Conservation (phyloP, 2,797 vertebrate species). For the Gymnothorax javanicus region DNA sequence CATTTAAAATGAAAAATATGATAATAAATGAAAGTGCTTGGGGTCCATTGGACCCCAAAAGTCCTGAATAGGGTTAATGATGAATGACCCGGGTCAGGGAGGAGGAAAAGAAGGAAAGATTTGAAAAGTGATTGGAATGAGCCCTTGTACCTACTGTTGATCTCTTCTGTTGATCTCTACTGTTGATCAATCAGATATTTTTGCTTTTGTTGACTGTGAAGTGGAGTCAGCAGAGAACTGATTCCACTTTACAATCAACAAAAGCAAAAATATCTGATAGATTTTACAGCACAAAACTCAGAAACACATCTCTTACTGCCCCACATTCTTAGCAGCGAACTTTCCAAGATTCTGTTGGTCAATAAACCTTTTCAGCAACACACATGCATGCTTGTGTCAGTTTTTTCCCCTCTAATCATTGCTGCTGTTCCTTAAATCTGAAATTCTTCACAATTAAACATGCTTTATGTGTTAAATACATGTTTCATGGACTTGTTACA, state of each 20-base stretch:
- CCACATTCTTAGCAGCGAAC: slow-evolving; percentile 44
- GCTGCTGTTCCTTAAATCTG: background rate
- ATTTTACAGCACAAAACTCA: background rate
- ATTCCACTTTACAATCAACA: slow-evolving; percentile 70
- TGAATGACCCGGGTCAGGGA: no score
- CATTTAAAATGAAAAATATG: no score
- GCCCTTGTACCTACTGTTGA: no score
- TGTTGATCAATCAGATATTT: no score
- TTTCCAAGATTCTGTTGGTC: slow-evolving; percentile 60
- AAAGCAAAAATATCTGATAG: slow-evolving; percentile 38
- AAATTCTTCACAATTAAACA: background rate
- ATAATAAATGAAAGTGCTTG: no score
- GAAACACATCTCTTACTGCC: slow-evolving; percentile 21
- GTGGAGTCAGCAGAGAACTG: slow-evolving; percentile 42
- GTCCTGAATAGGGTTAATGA: no score
- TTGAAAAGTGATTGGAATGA: no score
- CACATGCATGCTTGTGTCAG: background rate
- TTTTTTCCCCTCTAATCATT: background rate
- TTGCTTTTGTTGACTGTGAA: no score
- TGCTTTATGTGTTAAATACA: background rate
- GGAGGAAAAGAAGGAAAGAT: no score
- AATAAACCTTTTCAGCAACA: slow-evolving; percentile 63
- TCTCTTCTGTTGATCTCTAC: no score
- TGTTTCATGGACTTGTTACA: no score
- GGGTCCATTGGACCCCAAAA: no score